Percentiles rank a stretch among this genome's conserved stretches.
phyloP scores from a whole-genome alignment of 2,797 vertebrate species.

The Podarcis lilfordi region DNA sequence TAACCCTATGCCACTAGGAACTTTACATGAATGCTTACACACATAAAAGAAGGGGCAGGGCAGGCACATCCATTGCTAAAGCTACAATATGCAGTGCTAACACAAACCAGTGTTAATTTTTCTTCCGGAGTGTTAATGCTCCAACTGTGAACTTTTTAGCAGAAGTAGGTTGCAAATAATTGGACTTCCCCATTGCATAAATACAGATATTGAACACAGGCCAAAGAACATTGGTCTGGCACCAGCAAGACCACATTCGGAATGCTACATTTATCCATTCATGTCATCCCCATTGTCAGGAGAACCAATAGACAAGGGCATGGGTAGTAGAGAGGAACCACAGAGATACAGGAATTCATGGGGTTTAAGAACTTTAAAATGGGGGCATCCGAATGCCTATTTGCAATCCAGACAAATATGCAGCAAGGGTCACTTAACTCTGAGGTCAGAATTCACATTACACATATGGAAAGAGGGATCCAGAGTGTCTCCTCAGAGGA shows the following conservation, averaged over 20 bases:
- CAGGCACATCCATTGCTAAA: background rate
- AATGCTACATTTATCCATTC: slow-evolving; percentile 10
- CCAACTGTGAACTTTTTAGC: slow-evolving; percentile 33
- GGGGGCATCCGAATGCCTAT: background rate
- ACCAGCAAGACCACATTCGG: slow-evolving; percentile 11
- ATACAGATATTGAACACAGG: slow-evolving; percentile 30
- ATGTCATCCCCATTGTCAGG: slow-evolving; percentile 25
- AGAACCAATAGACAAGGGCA: slow-evolving; percentile 27
- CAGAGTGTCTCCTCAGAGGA: background rate
- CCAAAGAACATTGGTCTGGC: slow-evolving; percentile 21
- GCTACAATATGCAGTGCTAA: background rate
- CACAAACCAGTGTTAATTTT: slow-evolving; percentile 16
- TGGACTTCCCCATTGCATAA: slow-evolving; percentile 18
- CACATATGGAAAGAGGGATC: background rate
- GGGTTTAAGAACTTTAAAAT: background rate
- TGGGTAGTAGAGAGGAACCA: background rate
- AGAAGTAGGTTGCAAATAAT: slow-evolving; percentile 53
- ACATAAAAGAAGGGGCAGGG: background rate
- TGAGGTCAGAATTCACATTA: background rate
- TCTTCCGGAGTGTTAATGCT: background rate
- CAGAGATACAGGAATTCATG: background rate
- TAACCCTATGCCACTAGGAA: background rate
- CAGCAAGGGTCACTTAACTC: background rate
- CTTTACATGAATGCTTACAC: background rate
- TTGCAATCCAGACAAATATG: background rate